Evolutionary conservation across 2,113 vertebrate species (phyloP).

Genomic region (Elephantulus edwardii): DNA sequence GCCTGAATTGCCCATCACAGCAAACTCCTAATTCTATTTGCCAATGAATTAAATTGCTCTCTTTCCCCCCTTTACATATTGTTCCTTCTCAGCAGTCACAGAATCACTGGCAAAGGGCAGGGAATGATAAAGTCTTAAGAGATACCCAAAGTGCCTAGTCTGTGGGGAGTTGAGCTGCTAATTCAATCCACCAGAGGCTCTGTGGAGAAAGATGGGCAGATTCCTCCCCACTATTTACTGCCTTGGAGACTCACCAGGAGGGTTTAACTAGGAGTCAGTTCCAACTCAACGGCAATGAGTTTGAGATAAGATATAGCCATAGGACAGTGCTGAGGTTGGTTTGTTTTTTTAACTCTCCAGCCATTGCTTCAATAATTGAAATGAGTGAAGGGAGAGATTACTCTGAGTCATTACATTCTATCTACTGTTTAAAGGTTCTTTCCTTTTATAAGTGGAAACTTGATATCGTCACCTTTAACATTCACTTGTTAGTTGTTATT

Average conservation of each 20-base stretch:
- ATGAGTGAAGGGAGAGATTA: not conserved
- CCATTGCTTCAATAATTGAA: not conserved
- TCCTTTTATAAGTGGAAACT: not conserved
- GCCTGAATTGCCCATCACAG: not conserved
- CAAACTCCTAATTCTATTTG: constrained; percentile 16
- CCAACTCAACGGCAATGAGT: too few species aligned
- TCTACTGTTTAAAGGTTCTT: not conserved
- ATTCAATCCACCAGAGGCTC: too few species aligned
- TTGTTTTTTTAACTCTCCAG: not conserved
- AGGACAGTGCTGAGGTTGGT: too few species aligned
- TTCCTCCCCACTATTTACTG: too few species aligned
- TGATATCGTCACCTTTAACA: not conserved
- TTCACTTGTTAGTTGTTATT: not conserved
- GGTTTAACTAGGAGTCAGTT: too few species aligned
- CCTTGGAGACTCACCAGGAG: too few species aligned
- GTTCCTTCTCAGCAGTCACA: not conserved
- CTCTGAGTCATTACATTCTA: constrained; percentile 2
- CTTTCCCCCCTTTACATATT: not conserved
- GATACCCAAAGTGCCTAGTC: too few species aligned
- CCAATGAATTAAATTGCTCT: not conserved
- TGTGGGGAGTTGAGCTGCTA: too few species aligned
- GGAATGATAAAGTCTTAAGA: constrained; percentile 24
- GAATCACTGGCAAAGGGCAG: constrained; percentile 1
- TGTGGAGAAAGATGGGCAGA: too few species aligned
- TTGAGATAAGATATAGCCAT: too few species aligned